Conservation (phyloP, 2,113 vertebrate species). For the Aramus guarauna region DNA sequence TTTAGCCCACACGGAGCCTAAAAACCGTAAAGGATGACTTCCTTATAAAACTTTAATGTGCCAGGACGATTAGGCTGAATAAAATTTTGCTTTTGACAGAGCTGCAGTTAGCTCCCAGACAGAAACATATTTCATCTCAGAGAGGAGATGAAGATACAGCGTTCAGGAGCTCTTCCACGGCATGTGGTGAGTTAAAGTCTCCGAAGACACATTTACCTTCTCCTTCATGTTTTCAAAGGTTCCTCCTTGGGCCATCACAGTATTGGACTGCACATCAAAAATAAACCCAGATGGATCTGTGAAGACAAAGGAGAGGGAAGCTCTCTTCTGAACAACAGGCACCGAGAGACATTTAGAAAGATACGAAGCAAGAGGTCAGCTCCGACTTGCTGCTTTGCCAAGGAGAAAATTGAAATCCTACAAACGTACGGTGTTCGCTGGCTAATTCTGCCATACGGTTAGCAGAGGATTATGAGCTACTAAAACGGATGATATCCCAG, state of each 20-base stretch:
- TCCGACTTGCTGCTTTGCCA: neutral
- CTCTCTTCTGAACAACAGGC: neutral
- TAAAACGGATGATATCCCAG: fast-evolving
- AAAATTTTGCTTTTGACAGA: neutral
- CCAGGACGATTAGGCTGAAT: neutral
- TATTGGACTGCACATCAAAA: constrained; percentile 94
- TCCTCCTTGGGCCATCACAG: constrained; percentile 93
- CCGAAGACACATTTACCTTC: constrained; percentile 78
- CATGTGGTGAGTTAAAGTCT: neutral
- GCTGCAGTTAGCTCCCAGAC: neutral
- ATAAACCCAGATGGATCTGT: constrained; percentile 89
- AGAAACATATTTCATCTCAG: neutral
- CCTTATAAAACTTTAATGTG: neutral
- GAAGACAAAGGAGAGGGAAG: constrained; percentile 6
- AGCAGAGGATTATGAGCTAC: neutral
- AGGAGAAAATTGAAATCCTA: neutral
- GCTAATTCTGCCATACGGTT: fast-evolving
- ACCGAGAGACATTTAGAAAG: neutral
- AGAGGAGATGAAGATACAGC: neutral
- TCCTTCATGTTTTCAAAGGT: constrained; percentile 94
- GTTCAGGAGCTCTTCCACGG: neutral
- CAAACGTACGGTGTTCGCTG: fast-evolving
- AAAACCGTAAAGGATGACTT: neutral
- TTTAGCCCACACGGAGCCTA: neutral
- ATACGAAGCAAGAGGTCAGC: neutral